Evolutionary conservation across 2,797 vertebrate species (phyloP).

Genomic region (Danionella dracula): DNA sequence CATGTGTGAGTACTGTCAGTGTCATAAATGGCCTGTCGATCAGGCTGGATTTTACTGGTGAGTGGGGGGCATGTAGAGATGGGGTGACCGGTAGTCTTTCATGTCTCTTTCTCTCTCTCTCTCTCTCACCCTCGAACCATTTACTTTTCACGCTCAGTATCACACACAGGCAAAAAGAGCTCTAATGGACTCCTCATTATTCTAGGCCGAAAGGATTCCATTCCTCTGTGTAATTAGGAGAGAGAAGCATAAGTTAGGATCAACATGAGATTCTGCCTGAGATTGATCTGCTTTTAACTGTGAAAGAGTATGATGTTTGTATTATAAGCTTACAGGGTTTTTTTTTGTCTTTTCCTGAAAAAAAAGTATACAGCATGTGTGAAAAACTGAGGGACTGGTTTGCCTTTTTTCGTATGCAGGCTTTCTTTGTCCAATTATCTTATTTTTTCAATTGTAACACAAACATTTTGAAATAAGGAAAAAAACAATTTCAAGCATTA

Average conservation of each 20-base stretch:
- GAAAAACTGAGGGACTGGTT: no score
- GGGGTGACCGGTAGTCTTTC: constrained; percentile 49
- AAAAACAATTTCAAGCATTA: no score
- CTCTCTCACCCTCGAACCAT: constrained; percentile 42
- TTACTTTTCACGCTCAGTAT: constrained; percentile 47
- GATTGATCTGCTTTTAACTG: constrained; percentile 47
- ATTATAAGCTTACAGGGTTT: neutral
- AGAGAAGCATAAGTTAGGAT: constrained; percentile 32
- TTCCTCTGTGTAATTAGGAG: constrained; percentile 42
- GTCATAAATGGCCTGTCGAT: constrained; percentile 52
- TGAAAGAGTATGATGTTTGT: constrained; percentile 19
- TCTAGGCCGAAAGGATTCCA: constrained; percentile 25
- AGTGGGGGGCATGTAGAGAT: constrained; percentile 31
- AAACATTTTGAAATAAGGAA: no score
- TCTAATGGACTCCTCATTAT: constrained; percentile 53
- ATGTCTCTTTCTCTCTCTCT: constrained; percentile 45
- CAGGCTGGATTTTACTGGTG: constrained; percentile 55
- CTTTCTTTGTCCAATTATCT: no score
- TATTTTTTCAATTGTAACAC: no score
- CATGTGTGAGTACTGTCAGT: constrained; percentile 43
- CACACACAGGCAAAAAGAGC: constrained; percentile 37
- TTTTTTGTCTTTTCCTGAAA: neutral
- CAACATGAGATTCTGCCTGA: constrained; percentile 16
- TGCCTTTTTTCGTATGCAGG: no score
- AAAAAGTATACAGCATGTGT: neutral